Conservation (phyloP, 1,140 invertebrate genomes). For the Triops longicaudatus region DNA sequence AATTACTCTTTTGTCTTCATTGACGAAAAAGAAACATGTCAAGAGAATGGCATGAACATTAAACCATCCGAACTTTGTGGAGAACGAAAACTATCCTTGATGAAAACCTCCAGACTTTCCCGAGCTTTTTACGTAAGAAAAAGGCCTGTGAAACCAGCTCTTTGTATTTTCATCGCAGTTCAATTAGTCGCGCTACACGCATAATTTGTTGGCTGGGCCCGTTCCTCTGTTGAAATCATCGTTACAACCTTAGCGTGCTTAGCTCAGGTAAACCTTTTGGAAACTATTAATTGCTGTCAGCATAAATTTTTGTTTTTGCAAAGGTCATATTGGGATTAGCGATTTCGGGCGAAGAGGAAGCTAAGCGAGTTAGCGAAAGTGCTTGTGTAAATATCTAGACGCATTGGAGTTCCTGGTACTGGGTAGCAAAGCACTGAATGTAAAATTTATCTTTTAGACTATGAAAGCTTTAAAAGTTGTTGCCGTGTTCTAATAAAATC, state of each 20-base stretch:
- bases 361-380: conserved; percentile 75
- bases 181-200: conserved; percentile 68
- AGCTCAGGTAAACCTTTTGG: conserved; percentile 48
- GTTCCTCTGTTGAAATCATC: conserved; percentile 50
- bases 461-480: conserved; percentile 42
- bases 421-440: conserved; percentile 44
- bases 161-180: too few relatives aligned
- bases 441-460: conserved; percentile 39
- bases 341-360: conserved; percentile 34
- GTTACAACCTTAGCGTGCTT: conserved; percentile 66
- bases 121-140: too few relatives aligned
- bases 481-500: background rate
- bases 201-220: conserved; percentile 68
- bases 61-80: too few relatives aligned
- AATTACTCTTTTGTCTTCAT: too few relatives aligned
- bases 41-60: too few relatives aligned
- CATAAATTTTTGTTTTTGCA: background rate
- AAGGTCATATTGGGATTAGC: background rate
- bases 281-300: background rate
- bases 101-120: too few relatives aligned
- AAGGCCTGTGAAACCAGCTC: too few relatives aligned
- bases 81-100: too few relatives aligned
- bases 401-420: conserved; percentile 47
- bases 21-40: too few relatives aligned
- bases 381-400: conserved; percentile 85